These are phyloP conservation scores for Microctenopoma lineatum DNA, from an alignment of 2,797 vertebrate genomes.

Conservation along the genomic window DNA sequence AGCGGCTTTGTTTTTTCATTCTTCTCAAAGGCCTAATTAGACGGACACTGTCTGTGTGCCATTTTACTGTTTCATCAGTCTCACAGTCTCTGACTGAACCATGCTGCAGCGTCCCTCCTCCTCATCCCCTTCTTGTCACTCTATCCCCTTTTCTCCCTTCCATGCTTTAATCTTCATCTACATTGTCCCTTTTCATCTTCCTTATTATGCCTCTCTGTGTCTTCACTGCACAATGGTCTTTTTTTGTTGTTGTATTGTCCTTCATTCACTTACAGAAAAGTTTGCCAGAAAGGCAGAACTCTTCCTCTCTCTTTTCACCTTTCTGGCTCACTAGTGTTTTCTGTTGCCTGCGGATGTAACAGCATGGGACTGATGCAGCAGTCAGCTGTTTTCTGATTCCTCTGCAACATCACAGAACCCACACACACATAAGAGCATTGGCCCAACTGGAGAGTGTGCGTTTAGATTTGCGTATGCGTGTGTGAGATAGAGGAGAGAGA, in stretches of 20 bases:
- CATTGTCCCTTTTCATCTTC: neutral
- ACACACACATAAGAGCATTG: conserved; percentile 7
- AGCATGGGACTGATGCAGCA: conserved; percentile 47
- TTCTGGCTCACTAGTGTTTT: conserved; percentile 11
- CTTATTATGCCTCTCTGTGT: neutral
- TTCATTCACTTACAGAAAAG: neutral
- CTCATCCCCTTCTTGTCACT: no score
- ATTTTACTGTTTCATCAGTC: neutral
- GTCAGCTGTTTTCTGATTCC: conserved; percentile 51
- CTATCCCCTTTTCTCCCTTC: neutral
- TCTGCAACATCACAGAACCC: conserved; percentile 47
- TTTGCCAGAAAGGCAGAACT: conserved; percentile 9
- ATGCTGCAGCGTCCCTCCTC: neutral
- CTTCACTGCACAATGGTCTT: neutral
- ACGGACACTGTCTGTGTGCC: no score
- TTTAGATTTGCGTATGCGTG: neutral
- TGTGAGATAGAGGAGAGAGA: neutral
- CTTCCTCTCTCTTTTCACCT: conserved; percentile 4
- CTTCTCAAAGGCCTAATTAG: conserved; percentile 9
- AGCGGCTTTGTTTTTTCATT: neutral
- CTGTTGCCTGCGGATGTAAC: conserved; percentile 47
- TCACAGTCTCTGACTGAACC: neutral
- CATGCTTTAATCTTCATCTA: neutral
- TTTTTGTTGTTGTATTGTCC: neutral
- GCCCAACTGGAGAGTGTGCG: conserved; percentile 10